Evolutionary conservation across 2,797 vertebrate species (phyloP).

Genomic region (Molothrus aeneus): DNA sequence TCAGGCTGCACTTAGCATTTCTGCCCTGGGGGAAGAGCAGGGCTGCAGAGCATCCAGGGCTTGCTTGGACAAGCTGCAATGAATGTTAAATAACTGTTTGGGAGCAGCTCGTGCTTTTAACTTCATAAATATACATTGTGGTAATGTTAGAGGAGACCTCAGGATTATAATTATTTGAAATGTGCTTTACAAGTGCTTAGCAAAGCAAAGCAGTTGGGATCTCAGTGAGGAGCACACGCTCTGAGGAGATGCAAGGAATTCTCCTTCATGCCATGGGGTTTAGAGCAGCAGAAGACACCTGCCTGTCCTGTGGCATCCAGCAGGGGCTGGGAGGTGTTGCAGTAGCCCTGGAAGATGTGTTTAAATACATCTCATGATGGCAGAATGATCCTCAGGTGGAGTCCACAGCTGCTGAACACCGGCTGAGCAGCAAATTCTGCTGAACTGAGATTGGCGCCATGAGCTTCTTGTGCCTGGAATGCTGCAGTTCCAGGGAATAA

Average conservation of each 20-base stretch:
- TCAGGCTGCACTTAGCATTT: constrained; percentile 53
- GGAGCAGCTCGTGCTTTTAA: constrained; percentile 45
- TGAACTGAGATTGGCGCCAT: neutral
- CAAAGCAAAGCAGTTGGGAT: neutral
- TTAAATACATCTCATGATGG: neutral
- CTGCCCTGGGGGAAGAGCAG: constrained; percentile 54
- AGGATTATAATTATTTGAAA: constrained; percentile 64
- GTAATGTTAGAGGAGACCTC: constrained; percentile 22
- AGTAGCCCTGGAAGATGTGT: neutral
- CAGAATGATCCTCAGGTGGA: neutral
- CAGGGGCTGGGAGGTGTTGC: neutral
- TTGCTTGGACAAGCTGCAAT: constrained; percentile 66
- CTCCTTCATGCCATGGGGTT: neutral
- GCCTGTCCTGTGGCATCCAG: neutral
- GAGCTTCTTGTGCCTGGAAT: neutral
- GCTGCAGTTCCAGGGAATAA: neutral
- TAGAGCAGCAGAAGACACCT: constrained; percentile 16
- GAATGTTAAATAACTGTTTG: constrained; percentile 48
- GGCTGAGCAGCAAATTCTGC: neutral
- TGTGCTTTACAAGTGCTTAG: constrained; percentile 28
- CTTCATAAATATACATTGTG: constrained; percentile 60
- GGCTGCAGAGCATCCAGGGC: constrained; percentile 15
- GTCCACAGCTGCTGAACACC: neutral
- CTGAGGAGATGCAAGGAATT: neutral
- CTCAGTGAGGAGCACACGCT: neutral